Evolutionary conservation across 1,140 invertebrate species (phyloP).

Genomic region (Cydia fagiglandana): DNA sequence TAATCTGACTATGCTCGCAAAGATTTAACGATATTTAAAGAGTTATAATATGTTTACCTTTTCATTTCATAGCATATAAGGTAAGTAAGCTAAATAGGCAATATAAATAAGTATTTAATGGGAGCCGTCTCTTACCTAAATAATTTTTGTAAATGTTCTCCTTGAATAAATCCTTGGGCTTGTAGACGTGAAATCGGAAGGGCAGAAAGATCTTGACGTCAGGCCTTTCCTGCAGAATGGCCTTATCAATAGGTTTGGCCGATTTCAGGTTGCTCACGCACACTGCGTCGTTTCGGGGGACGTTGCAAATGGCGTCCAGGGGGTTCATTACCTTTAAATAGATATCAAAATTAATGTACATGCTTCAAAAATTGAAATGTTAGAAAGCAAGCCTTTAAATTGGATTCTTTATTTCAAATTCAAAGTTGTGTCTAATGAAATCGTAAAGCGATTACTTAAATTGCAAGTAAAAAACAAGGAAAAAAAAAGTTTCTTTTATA

Average conservation of each 20-base stretch:
- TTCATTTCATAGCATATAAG: no score
- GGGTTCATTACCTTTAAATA: constrained; percentile 87
- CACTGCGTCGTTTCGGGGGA: constrained; percentile 86
- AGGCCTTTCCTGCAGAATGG: constrained; percentile 87
- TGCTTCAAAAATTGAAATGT: neutral
- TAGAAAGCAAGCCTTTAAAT: neutral
- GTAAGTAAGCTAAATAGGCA: no score
- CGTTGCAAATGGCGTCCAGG: constrained; percentile 89
- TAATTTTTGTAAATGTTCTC: constrained; percentile 90
- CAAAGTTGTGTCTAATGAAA: neutral
- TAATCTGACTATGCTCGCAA: no score
- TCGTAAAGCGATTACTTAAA: neutral
- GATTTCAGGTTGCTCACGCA: constrained; percentile 90
- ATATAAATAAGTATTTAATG: neutral
- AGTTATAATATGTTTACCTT: no score
- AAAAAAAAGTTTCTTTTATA: neutral
- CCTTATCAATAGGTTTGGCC: constrained; percentile 85
- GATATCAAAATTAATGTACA: neutral
- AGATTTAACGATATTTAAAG: no score
- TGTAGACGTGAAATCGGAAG: constrained; percentile 90
- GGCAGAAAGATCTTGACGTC: constrained; percentile 93
- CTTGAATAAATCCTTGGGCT: constrained; percentile 89
- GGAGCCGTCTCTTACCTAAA: constrained; percentile 79
- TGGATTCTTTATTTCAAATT: neutral
- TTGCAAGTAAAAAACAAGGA: neutral